Percentiles rank a stretch among this genome's conserved stretches.
Conservation (phyloP, 2,888 invertebrate genomes). For the Ectobius pallidus region DNA sequence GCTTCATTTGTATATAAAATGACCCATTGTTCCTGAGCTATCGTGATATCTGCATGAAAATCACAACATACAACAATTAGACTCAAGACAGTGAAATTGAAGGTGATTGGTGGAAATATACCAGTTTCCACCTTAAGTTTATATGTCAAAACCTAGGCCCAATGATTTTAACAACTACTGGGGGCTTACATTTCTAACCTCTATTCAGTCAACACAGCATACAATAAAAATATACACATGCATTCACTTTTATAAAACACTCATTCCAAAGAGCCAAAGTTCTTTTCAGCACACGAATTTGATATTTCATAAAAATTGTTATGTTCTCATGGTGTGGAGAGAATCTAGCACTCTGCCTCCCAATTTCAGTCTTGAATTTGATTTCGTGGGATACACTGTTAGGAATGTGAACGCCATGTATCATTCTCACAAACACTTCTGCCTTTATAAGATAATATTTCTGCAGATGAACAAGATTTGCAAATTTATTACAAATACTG, state of each 20-base stretch:
- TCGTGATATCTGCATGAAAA: too few species aligned
- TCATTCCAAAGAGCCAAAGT: background rate
- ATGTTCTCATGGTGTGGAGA: background rate
- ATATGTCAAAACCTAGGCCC: background rate
- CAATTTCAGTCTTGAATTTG: too few species aligned
- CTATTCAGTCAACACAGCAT: background rate
- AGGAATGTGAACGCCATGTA: too few species aligned
- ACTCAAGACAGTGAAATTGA: background rate
- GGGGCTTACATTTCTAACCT: background rate
- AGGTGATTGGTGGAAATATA: background rate
- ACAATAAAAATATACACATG: slow-evolving; percentile 2
- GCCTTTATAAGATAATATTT: too few species aligned
- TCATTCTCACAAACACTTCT: too few species aligned
- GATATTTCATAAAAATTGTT: background rate
- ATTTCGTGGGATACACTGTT: too few species aligned
- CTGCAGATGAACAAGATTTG: too few species aligned
- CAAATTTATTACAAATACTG: too few species aligned
- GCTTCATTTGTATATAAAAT: too few species aligned
- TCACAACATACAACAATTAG: background rate
- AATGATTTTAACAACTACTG: background rate
- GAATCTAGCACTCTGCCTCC: background rate
- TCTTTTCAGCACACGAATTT: background rate
- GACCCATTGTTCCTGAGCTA: background rate
- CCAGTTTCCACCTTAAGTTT: background rate
- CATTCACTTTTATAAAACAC: background rate